Evolutionary conservation across 2,888 invertebrate species (phyloP), one percentile per base, ranked within the genome.

Genomic region (Nomada fucata): DNA sequence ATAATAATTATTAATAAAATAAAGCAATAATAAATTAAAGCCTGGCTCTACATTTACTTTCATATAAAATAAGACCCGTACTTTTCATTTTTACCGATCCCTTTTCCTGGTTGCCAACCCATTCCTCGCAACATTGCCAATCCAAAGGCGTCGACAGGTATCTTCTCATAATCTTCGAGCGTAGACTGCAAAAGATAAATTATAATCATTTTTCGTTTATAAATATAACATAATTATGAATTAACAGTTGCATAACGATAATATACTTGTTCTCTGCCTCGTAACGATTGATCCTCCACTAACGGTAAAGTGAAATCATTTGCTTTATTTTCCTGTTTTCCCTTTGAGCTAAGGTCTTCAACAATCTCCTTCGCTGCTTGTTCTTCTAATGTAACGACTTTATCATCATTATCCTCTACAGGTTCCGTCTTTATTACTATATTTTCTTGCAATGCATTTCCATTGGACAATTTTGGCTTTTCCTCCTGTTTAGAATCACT

Each of bases 41-140:
- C n/a, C n/a, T n/a, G n/a, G 1, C 2, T 47, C n/a, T 44, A 23
- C 13, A 57, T 29, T 10, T 5, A 44, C 11, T 10, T 36, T 44
- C 10, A 63, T 64, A 36, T 71, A 79, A 63, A 60, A 65, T 36
- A 75, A 83, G 75, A 44, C 50, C 79, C 93, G 89, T 94, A 93
- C 94, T 94, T 92, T 88, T 94, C 91, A 92, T 95, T 94, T 92
- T 95, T 95, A 91, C 95, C 96, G 76, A 96, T 95, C 44, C 95
- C 95, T 88, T 95, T 94, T 0, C 95, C 96, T 70, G 97, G 96
- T 70, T 95, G 95, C 98, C 97, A 98, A 13, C 98, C 99, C 99
- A 99, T 99, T 11, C 99, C 99, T 82, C 98, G 95, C 1, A 99
- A 94, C 97, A 99, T 97, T 0, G 99, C 99, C 92, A 97, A 91